phyloP scores from a whole-genome alignment of 2,797 vertebrate genomes.

The Schizopygopsis pylzovi region DNA sequence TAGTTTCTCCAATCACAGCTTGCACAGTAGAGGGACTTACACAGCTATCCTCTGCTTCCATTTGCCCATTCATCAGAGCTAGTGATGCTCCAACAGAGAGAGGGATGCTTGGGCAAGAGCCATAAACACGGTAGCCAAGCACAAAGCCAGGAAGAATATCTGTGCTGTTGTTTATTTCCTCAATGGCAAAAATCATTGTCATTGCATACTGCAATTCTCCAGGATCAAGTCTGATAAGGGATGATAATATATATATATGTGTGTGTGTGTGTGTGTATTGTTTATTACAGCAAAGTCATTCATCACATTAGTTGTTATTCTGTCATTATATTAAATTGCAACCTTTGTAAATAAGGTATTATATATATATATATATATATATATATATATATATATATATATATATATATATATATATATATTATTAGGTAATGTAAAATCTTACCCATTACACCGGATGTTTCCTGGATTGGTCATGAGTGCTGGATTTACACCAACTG shows the following conservation, averaged over 20 bases:
- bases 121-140: slow-evolving; percentile 80
- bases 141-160: slow-evolving; percentile 73
- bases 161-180: slow-evolving; percentile 81
- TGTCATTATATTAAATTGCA: not conserved
- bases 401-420: too few species aligned
- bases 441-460: slow-evolving; percentile 78
- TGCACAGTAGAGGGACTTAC: slow-evolving; percentile 70
- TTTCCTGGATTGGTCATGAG: slow-evolving; percentile 72
- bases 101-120: slow-evolving; percentile 79
- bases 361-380: too few species aligned
- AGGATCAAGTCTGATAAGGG: slow-evolving; percentile 71
- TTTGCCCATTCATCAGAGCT: slow-evolving; percentile 75
- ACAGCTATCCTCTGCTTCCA: slow-evolving; percentile 64
- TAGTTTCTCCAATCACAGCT: slow-evolving; percentile 81
- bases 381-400: not conserved
- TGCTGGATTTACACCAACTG: slow-evolving; percentile 68
- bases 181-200: slow-evolving; percentile 82
- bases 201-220: slow-evolving; percentile 80
- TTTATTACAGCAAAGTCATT: not conserved
- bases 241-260: too few species aligned
- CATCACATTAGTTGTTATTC: not conserved
- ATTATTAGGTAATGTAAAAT: not conserved
- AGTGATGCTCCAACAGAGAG: slow-evolving; percentile 78
- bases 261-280: too few species aligned
- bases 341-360: not conserved